A percentile compares a stretch with the other conserved stretches of the same genome.
Conservation (phyloP, 2,797 vertebrate genomes). For the Gymnodraco acuticeps region DNA sequence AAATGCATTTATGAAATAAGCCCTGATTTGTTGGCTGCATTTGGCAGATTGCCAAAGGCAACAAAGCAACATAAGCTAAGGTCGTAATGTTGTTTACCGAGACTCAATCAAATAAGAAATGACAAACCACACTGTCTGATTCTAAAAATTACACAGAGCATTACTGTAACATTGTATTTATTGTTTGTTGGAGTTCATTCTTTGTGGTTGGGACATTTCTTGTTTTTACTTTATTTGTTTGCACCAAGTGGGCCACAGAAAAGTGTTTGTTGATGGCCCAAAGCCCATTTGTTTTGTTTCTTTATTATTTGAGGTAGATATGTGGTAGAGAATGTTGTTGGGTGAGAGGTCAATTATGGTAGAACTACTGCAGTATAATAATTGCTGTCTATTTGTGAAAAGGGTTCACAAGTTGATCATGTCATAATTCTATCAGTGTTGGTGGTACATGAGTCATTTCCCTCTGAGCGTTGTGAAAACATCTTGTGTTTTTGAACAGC, state of each 20-base stretch:
- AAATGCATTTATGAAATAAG: slow-evolving; percentile 82
- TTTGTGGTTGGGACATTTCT: slow-evolving; percentile 61
- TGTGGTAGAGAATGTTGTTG: slow-evolving; percentile 4
- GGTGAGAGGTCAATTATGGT: slow-evolving; percentile 3
- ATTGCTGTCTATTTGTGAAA: slow-evolving; percentile 18
- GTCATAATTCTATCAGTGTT: slow-evolving; percentile 48
- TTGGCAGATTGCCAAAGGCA: slow-evolving; percentile 82
- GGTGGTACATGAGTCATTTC: slow-evolving; percentile 69
- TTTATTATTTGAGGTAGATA: slow-evolving; percentile 41
- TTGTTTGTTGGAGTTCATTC: slow-evolving; percentile 78
- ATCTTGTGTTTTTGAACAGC: slow-evolving; percentile 79
- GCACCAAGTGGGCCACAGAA: slow-evolving; percentile 15
- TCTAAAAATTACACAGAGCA: slow-evolving; percentile 78
- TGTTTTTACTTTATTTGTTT: slow-evolving; percentile 25
- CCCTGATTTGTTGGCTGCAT: slow-evolving; percentile 77
- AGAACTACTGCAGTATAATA: slow-evolving; percentile 14
- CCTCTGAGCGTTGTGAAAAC: slow-evolving; percentile 75
- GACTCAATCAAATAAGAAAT: slow-evolving; percentile 85
- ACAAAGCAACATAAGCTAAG: slow-evolving; percentile 79
- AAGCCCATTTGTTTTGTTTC: slow-evolving; percentile 47
- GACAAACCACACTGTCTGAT: slow-evolving; percentile 84
- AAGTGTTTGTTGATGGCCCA: slow-evolving; percentile 53
- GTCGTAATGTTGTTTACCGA: slow-evolving; percentile 79
- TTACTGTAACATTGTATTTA: slow-evolving; percentile 80
- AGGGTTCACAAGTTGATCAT: slow-evolving; percentile 39